Base-by-base conservation (phyloP, 2,113 vertebrate genomes). In the Tetraodon nigroviridis region DNA sequence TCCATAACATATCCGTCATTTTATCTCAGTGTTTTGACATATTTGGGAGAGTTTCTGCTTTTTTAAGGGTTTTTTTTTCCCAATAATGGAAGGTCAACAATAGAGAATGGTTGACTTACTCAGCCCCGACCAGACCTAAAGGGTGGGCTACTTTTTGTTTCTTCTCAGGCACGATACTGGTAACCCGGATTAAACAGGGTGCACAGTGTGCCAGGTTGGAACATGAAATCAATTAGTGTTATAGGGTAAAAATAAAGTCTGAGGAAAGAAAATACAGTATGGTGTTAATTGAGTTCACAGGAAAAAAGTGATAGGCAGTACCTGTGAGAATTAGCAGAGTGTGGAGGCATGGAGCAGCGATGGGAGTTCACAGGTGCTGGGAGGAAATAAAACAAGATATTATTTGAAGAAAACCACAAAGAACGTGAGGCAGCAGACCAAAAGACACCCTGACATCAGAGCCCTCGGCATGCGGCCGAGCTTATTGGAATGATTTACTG, bases 221-320 rank as follows among this genome's bases (percentile, higher is more conserved):
- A 82, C 80, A 81, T 58, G 76, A 82, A 86, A 86, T 86, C 81
- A 86, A 80, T 83, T 84, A 85, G 61, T 78, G 75, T 62, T 68
- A 54, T 57, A 71, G 59, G 79, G 66, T 86, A 89, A 87, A 87
- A 89, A 86, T 87, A 86, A 83, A 80, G 70, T 69, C 50, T 68
- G 67, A 75, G 57, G 67, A 80, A 76, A 70, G 21, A 79, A 55
- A 81, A 83, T 82, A 61, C 73, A 60, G 49, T 62, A 44, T 79
- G 78, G 88, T 89, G 89, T 86, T 90, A 90, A 91, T 91, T 91
- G 90, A 87, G 87, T 90, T 91, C 90, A 87, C 84, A 89, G 86
- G 32, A 37, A 37, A 75, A 64, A 83, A 66, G 85, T 86, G 82
- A 76, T 76, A 86, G 75, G 62, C 59, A 84, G 87, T 89, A 85